Base-by-base conservation (phyloP, 2,888 invertebrate species). In the Drosophila neotestacea region DNA sequence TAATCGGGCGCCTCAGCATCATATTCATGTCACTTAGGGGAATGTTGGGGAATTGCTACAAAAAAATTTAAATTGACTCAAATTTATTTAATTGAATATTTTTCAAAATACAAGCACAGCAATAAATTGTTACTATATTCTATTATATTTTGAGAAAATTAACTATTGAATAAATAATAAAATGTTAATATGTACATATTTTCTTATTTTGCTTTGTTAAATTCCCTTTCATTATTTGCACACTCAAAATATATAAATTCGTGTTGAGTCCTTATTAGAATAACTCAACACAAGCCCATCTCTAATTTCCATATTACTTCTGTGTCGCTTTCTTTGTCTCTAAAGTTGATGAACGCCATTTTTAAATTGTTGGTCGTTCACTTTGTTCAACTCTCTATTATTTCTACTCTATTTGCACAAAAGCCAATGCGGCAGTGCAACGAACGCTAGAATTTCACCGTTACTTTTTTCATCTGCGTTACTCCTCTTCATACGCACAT, bases 1-100 rank as follows among this genome's bases (percentile, higher is more conserved):
- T 90, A 51, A 92, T 92, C 22, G 90, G 90, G 7, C 93, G 92
- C 55, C 87, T 86, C 66, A 85, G 54, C 72, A 75, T 66, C 42
- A 44, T 68, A 27, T 44, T 46, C 16, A 27, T 54, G 10, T 34
- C 13, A 10, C 6, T 28, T 16, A 39, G 2, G 32, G n/a, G 27
- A 36, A 56, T 36, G 4, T 34, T 41, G 4, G 13, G 4, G 36
- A 50, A 27, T 13, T 30, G 7, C 38, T 51, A 41, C 11, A 39
- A 7, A 54, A 4, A 11, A 4, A 5, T 38, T 36, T 11, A 11
- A 16, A 16, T 16, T 22, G 42, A 27, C 11, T 2, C 9, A 44
- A 28, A 44, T 11, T n/a, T 4, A n/a, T 41, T 2, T 10, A 16
- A 11, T 6, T 5, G 5, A 6, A 34, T 4, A 30, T 4, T 30